These are phyloP conservation scores for Caenorhabditis brenneri DNA, from an alignment of 1,140 invertebrate genomes.

Conservation along the genomic window DNA sequence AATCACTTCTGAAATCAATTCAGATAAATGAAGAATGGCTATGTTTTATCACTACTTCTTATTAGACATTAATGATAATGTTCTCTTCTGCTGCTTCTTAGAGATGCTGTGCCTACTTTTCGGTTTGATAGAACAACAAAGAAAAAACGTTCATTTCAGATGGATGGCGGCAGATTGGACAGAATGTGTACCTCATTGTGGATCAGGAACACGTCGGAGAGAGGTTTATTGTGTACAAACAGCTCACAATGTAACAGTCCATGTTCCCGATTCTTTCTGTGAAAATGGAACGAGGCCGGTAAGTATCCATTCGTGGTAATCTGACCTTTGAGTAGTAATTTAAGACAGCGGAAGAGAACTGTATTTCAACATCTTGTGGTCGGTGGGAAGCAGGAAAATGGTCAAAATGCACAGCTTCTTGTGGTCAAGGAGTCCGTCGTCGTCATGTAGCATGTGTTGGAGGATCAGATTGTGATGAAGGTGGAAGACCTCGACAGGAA, in stretches of 20 bases:
- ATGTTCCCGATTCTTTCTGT: conserved; percentile 50
- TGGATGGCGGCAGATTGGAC: conserved; percentile 61
- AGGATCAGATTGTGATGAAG: conserved; percentile 54
- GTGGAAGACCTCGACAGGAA: background rate
- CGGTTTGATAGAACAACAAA: background rate
- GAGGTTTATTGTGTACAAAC: conserved; percentile 61
- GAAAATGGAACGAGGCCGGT: conserved; percentile 52
- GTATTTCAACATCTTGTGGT: conserved; percentile 43
- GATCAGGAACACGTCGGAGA: conserved; percentile 33
- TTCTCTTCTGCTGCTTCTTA: conserved; percentile 33
- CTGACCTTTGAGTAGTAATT: too few relatives aligned
- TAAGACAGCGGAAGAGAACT: conserved; percentile 56
- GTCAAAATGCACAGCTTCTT: conserved; percentile 70
- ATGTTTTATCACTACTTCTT: background rate
- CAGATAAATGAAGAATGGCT: conserved; percentile 1
- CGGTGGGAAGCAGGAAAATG: conserved; percentile 55
- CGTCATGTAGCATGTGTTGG: conserved; percentile 65
- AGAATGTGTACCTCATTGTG: conserved; percentile 47
- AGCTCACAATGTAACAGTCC: conserved; percentile 26
- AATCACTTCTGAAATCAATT: too few relatives aligned
- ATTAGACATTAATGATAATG: background rate
- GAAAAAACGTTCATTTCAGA: conserved; percentile 57
- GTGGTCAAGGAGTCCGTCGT: conserved; percentile 73
- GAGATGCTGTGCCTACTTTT: background rate
- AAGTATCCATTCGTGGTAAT: too few relatives aligned